Percentiles rank a stretch among this genome's conserved stretches.
Evolutionary conservation across 2,797 vertebrate species (phyloP).

Genomic region (Meda fulgida): DNA sequence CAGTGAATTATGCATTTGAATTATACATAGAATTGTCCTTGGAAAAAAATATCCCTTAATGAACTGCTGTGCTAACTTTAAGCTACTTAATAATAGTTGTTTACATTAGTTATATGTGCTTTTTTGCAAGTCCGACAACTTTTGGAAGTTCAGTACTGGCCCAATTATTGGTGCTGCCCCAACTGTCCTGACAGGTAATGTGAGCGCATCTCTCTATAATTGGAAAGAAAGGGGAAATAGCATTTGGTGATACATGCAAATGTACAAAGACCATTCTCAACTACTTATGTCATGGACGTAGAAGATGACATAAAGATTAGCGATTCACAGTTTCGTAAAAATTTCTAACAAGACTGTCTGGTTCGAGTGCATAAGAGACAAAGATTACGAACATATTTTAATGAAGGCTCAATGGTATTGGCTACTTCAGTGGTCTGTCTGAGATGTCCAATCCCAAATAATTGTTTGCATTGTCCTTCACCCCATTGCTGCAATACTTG

Average conservation of each 20-base stretch:
- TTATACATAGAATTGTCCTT: background rate
- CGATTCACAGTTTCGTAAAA: background rate
- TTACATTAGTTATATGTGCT: slow-evolving; percentile 29
- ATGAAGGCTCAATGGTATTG: slow-evolving; percentile 51
- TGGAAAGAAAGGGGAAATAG: slow-evolving; percentile 36
- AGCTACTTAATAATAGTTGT: slow-evolving; percentile 9
- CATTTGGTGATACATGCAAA: slow-evolving; percentile 44
- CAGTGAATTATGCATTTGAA: background rate
- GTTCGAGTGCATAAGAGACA: background rate
- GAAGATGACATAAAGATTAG: background rate
- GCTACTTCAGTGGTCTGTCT: slow-evolving; percentile 60
- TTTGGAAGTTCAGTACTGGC: slow-evolving; percentile 56
- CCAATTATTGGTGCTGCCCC: slow-evolving; percentile 58
- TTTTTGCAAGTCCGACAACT: slow-evolving; percentile 49
- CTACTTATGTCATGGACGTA: slow-evolving; percentile 7
- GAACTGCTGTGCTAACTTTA: slow-evolving; percentile 24
- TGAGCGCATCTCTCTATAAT: slow-evolving; percentile 51
- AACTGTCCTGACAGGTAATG: slow-evolving; percentile 59
- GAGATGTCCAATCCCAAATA: slow-evolving; percentile 63
- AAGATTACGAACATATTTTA: slow-evolving; percentile 42
- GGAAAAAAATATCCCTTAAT: slow-evolving; percentile 5
- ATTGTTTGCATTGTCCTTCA: slow-evolving; percentile 66
- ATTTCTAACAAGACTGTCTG: background rate
- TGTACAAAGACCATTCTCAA: slow-evolving; percentile 16
- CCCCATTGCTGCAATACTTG: slow-evolving; percentile 53